Percentiles rank a stretch among this genome's conserved stretches.
Conservation (phyloP, 2,113 vertebrate species). For the Sarotherodon lohbergeri region DNA sequence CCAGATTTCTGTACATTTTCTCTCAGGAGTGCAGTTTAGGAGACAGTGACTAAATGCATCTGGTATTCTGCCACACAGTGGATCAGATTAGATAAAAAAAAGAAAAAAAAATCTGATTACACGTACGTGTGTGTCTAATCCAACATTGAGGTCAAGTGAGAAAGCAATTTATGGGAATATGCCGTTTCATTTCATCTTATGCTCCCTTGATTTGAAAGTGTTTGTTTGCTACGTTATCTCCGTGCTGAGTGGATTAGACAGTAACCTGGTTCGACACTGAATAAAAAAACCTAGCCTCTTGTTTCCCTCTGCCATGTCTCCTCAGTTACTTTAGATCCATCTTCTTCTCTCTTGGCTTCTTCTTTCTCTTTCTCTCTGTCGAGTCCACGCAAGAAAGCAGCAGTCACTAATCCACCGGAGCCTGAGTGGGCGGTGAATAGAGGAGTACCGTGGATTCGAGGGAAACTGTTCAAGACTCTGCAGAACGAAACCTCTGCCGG, state of each 20-base stretch:
- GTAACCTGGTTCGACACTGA: conserved; percentile 4
- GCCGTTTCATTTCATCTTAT: conserved; percentile 2
- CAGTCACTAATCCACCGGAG: neutral
- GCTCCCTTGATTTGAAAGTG: neutral
- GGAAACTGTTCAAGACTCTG: neutral
- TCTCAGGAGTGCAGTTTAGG: neutral
- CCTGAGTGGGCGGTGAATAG: neutral
- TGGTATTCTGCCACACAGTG: neutral
- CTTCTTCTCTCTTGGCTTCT: neutral
- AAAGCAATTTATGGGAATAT: conserved; percentile 15
- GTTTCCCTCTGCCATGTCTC: neutral
- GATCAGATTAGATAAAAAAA: neutral
- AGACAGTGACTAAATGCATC: neutral
- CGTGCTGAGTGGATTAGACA: conserved; percentile 43
- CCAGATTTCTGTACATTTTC: neutral
- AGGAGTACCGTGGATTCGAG: neutral
- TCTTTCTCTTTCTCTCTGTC: neutral
- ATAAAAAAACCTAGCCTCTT: neutral
- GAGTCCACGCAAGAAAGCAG: neutral
- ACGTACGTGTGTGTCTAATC: neutral
- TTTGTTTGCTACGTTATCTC: neutral
- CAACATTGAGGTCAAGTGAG: neutral
- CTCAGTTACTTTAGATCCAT: neutral
- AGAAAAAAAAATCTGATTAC: neutral
- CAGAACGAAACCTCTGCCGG: neutral